Percentiles rank a stretch among this genome's conserved stretches.
These are phyloP conservation scores for Pseudorectes ferrugineus DNA, from an alignment of 2,113 vertebrate genomes.

Conservation along the genomic window DNA sequence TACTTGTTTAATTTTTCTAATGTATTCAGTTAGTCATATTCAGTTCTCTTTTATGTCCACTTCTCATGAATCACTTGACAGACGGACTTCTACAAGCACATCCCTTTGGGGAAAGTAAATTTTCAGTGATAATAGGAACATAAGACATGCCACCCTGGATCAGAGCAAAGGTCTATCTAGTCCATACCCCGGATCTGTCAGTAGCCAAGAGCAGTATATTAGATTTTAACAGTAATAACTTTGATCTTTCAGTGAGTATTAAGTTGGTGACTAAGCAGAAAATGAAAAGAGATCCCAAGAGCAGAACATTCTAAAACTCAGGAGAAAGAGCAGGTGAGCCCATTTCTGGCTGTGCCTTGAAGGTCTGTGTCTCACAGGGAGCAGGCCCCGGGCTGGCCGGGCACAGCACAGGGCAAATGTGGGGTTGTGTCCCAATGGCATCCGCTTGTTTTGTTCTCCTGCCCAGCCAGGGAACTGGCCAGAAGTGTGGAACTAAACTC, in stretches of 20 bases:
- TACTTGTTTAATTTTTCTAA: constrained; percentile 30
- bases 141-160: constrained; percentile 19
- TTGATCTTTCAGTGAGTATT: constrained; percentile 27
- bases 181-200: neutral
- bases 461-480: neutral
- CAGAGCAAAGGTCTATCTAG: constrained; percentile 25
- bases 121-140: constrained; percentile 34
- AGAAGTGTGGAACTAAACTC: neutral
- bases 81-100: constrained; percentile 24
- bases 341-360: neutral
- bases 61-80: constrained; percentile 41
- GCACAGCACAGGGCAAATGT: neutral
- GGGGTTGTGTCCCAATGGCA: accelerated
- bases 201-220: constrained; percentile 23
- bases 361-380: neutral
- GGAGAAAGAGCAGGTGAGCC: neutral
- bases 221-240: constrained; percentile 28
- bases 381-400: neutral
- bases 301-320: neutral
- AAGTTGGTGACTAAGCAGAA: constrained; percentile 34
- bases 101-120: constrained; percentile 53
- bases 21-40: constrained; percentile 28
- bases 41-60: constrained; percentile 39
- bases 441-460: neutral
- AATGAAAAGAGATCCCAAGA: neutral